phyloP scores from a whole-genome alignment of 2,888 invertebrate genomes.

The Dendrolimus pini region DNA sequence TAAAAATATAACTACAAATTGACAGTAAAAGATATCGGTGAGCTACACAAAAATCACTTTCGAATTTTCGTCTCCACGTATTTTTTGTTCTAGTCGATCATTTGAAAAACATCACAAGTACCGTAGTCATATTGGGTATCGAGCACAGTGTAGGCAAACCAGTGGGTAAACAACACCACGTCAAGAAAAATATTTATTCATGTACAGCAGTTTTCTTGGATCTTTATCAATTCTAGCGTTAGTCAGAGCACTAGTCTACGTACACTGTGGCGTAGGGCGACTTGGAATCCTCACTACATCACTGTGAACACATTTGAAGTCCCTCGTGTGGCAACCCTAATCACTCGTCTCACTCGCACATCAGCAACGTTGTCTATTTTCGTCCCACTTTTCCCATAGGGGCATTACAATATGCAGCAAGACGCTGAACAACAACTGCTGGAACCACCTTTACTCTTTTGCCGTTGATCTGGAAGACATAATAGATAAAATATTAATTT shows the following conservation, averaged over 20 bases:
- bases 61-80: not conserved
- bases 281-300: conserved; percentile 35
- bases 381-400: conserved; percentile 29
- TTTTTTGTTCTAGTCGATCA: not conserved
- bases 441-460: conserved; percentile 96
- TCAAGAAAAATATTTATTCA: no score
- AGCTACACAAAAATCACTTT: not conserved
- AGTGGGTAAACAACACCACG: no score
- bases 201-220: no score
- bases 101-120: not conserved
- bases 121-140: not conserved
- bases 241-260: conserved; percentile 37
- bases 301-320: conserved; percentile 60
- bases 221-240: no score
- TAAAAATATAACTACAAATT: conserved; percentile 10
- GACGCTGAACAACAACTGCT: conserved; percentile 96
- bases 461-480: conserved; percentile 90
- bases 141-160: no score
- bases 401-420: conserved; percentile 93
- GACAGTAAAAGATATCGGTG: not conserved
- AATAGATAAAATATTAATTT: conserved; percentile 10
- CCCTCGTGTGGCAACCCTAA: conserved; percentile 38
- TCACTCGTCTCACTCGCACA: conserved; percentile 38
- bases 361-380: conserved; percentile 27
- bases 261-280: conserved; percentile 40